phyloP scores from a whole-genome alignment of 2,888 invertebrate genomes.

The Leptinotarsa haldemani region DNA sequence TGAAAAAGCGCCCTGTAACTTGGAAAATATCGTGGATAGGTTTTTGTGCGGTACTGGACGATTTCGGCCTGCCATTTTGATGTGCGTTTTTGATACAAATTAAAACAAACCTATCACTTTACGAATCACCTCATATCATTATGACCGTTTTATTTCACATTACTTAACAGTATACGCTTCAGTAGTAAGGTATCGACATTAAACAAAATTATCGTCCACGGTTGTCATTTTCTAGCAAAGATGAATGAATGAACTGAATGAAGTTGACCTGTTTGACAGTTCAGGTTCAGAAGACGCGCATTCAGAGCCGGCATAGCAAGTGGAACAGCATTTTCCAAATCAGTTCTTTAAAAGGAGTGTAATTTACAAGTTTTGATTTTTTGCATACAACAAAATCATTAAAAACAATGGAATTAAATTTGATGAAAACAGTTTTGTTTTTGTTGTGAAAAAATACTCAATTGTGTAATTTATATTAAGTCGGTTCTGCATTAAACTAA shows the following conservation, averaged over 20 bases:
- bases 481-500: too few species aligned
- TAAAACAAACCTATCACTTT: conserved; percentile 45
- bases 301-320: conserved; percentile 19
- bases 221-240: conserved; percentile 56
- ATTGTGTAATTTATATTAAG: too few species aligned
- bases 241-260: conserved; percentile 27
- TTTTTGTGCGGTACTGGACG: conserved; percentile 85
- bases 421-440: too few species aligned
- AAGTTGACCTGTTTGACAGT: conserved; percentile 27
- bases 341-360: too few species aligned
- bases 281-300: conserved; percentile 22
- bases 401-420: too few species aligned
- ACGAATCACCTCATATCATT: conserved; percentile 45
- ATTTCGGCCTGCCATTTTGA: conserved; percentile 69
- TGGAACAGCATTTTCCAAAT: conserved; percentile 9
- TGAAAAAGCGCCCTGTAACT: conserved; percentile 92
- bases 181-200: conserved; percentile 24
- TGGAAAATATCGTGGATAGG: conserved; percentile 90
- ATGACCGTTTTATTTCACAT: conserved; percentile 50
- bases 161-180: conserved; percentile 46
- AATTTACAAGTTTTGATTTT: too few species aligned
- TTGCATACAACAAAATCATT: too few species aligned
- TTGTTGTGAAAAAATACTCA: too few species aligned
- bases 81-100: conserved; percentile 35
- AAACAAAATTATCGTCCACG: conserved; percentile 44